These are phyloP conservation scores for Eilema caniola DNA, from an alignment of 2,888 invertebrate genomes.

Conservation along the genomic window DNA sequence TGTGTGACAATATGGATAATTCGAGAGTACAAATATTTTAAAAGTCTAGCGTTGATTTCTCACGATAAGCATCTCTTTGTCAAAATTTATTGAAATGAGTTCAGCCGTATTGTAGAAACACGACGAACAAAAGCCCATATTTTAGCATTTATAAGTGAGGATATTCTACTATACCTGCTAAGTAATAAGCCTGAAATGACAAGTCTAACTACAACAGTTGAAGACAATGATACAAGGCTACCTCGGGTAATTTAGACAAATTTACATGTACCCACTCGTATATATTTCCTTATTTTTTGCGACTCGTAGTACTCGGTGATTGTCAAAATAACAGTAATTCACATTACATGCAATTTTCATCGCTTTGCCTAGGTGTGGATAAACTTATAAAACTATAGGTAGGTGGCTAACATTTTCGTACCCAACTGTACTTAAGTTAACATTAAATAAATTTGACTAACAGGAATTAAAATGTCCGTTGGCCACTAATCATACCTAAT, in stretches of 20 bases:
- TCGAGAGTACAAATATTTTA: background rate
- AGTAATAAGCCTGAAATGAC: conserved; percentile 16
- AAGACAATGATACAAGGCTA: conserved; percentile 26
- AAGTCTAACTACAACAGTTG: conserved; percentile 8
- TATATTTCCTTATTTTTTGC: conserved; percentile 24
- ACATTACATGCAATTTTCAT: conserved; percentile 8
- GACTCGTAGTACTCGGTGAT: conserved; percentile 11
- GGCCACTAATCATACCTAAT: background rate
- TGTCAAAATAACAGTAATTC: conserved; percentile 20
- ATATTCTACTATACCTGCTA: background rate
- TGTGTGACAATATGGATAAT: background rate
- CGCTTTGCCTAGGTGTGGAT: conserved; percentile 13
- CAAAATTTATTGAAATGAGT: background rate
- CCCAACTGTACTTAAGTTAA: background rate
- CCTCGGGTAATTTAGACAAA: conserved; percentile 9
- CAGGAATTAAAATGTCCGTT: background rate
- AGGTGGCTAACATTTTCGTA: too few species aligned
- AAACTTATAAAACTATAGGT: background rate
- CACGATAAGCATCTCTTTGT: conserved; percentile 2
- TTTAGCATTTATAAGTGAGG: background rate
- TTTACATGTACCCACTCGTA: conserved; percentile 10
- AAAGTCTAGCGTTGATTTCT: background rate
- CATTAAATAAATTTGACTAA: background rate
- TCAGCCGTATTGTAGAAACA: background rate
- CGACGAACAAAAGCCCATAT: background rate